These are phyloP conservation scores for Monochamus alternatus DNA, from an alignment of 2,888 invertebrate species.

Conservation along the genomic window DNA sequence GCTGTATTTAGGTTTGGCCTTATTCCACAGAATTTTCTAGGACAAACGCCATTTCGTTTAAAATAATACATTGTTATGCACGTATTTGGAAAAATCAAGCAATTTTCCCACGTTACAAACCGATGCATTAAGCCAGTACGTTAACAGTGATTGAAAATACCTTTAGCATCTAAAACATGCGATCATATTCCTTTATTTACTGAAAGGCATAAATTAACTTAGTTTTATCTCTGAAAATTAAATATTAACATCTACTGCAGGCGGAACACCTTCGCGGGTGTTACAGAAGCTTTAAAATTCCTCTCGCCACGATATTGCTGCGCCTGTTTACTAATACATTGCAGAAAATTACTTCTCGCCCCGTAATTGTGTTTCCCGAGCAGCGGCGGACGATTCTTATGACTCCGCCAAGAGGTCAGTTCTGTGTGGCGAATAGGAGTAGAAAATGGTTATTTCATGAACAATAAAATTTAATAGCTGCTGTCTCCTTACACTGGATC, in stretches of 20 bases:
- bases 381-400: not conserved
- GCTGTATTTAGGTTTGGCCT: too few species aligned
- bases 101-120: too few species aligned
- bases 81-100: too few species aligned
- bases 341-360: conserved; percentile 9
- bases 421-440: conserved; percentile 1
- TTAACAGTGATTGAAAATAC: too few species aligned
- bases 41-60: too few species aligned
- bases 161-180: too few species aligned
- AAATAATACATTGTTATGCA: too few species aligned
- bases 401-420: not conserved
- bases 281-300: not conserved
- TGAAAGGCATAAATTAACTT: too few species aligned
- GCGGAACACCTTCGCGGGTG: not conserved
- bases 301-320: not conserved
- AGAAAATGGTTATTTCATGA: conserved; percentile 12
- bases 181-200: too few species aligned
- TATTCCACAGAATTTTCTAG: too few species aligned
- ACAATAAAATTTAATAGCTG: conserved; percentile 9
- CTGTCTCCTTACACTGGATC: conserved; percentile 1
- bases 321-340: conserved; percentile 7
- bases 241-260: not conserved
- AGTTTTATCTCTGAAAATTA: not conserved
- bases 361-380: not conserved
- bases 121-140: too few species aligned